These are phyloP conservation scores for Drosophila santomea DNA, from an alignment of 1,140 invertebrate genomes.

Conservation along the genomic window DNA sequence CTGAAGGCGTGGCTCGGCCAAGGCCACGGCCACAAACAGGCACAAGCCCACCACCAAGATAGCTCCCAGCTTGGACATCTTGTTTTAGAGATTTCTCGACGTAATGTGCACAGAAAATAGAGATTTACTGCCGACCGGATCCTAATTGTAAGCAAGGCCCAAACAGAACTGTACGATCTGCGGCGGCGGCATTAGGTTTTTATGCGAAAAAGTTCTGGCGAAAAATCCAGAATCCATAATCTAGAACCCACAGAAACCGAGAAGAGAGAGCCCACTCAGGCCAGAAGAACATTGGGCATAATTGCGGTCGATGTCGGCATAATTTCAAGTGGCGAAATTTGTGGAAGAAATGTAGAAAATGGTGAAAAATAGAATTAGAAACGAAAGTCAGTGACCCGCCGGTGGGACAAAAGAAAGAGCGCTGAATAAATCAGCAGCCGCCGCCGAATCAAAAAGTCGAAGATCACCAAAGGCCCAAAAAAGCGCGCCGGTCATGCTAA, in stretches of 20 bases:
- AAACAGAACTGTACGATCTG: conserved; percentile 69
- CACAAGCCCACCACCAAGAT: conserved; percentile 46
- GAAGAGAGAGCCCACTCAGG: conserved; percentile 45
- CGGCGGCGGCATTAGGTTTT: conserved; percentile 64
- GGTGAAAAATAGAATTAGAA: conserved; percentile 9
- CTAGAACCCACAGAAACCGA: conserved; percentile 12
- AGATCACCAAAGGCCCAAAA: conserved; percentile 25
- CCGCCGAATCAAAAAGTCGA: conserved; percentile 33
- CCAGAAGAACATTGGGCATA: conserved; percentile 57
- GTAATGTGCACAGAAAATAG: not conserved
- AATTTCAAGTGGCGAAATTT: conserved; percentile 72
- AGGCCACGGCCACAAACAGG: conserved; percentile 41
- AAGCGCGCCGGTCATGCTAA: conserved; percentile 57
- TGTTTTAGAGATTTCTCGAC: not conserved
- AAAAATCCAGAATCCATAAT: conserved; percentile 7
- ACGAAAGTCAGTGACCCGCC: conserved; percentile 37
- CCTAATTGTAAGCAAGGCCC: conserved; percentile 82
- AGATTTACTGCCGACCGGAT: conserved; percentile 12
- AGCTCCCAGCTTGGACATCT: conserved; percentile 61
- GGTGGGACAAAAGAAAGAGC: conserved; percentile 12
- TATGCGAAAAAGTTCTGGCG: conserved; percentile 75
- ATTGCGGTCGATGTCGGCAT: conserved; percentile 74
- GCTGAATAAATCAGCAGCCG: conserved; percentile 36
- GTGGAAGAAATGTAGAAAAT: conserved; percentile 7
- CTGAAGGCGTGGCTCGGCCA: conserved; percentile 61